Percentiles rank a stretch among this genome's conserved stretches.
phyloP scores from a whole-genome alignment of 2,888 invertebrate species.

The Colletes collaris region DNA sequence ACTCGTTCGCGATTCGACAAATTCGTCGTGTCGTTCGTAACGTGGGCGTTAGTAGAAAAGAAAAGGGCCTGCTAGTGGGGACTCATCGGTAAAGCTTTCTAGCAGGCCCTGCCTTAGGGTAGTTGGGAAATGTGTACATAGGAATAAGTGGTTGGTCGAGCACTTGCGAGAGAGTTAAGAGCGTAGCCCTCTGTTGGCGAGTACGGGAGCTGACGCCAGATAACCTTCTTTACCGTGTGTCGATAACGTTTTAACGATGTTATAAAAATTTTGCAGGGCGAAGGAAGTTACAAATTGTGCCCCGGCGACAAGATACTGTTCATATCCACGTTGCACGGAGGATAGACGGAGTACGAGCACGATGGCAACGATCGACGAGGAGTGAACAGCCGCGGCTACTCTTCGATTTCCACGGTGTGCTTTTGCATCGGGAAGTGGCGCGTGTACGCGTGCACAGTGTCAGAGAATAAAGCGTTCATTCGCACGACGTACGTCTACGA shows the following conservation, averaged over 20 bases:
- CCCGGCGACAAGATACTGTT: constrained; percentile 90
- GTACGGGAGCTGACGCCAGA: no score
- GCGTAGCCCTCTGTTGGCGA: no score
- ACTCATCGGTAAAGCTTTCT: no score
- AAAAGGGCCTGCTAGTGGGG: no score
- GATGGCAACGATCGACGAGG: constrained; percentile 12
- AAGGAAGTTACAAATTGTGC: constrained; percentile 88
- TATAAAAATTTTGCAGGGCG: constrained; percentile 84
- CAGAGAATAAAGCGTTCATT: constrained; percentile 73
- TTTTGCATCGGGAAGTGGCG: constrained; percentile 8
- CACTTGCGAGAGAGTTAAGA: no score
- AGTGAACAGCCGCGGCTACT: constrained; percentile 7
- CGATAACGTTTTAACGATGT: not conserved
- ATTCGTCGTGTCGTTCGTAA: constrained; percentile 24
- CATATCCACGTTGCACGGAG: constrained; percentile 93
- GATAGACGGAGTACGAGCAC: constrained; percentile 83
- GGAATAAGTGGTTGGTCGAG: no score
- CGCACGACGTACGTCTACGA: constrained; percentile 68
- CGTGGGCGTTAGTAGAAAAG: not conserved
- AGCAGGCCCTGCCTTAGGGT: no score
- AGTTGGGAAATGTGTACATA: no score
- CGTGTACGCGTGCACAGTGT: constrained; percentile 9
- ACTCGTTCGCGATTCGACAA: constrained; percentile 40
- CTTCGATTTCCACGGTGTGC: not conserved
- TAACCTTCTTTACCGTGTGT: no score